Percentiles rank a stretch among this genome's conserved stretches.
Evolutionary conservation across 2,113 vertebrate species (phyloP).

Genomic region (Lampris megalopsis): DNA sequence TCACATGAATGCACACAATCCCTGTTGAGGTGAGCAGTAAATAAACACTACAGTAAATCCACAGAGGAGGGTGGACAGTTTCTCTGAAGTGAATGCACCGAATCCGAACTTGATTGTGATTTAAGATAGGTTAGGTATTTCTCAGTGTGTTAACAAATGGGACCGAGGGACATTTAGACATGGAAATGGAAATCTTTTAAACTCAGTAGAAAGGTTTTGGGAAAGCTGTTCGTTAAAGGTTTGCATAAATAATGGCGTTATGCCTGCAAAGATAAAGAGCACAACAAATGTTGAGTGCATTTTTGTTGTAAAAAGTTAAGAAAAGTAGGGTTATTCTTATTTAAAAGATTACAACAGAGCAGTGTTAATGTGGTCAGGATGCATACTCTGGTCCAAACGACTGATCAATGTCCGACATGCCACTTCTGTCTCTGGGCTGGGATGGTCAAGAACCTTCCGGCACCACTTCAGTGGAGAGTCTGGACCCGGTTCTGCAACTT

Average conservation of each 20-base stretch:
- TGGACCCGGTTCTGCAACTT: slow-evolving; percentile 74
- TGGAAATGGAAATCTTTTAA: not conserved
- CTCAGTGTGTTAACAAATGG: not conserved
- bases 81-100: not conserved
- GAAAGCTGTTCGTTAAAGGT: not conserved
- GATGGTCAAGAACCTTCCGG: slow-evolving; percentile 89
- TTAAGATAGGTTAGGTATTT: not conserved
- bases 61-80: not conserved
- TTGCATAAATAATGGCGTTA: not conserved
- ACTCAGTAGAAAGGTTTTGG: too few species aligned
- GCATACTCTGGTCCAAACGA: slow-evolving; percentile 89
- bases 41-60: slow-evolving; percentile 26
- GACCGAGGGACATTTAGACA: not conserved
- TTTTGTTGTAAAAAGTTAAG: too few species aligned
- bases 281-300: not conserved
- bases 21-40: slow-evolving; percentile 49
- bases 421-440: slow-evolving; percentile 90
- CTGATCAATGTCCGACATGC: slow-evolving; percentile 87
- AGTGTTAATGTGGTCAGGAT: too few species aligned
- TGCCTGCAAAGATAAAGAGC: not conserved
- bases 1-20: slow-evolving; percentile 15
- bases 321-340: too few species aligned
- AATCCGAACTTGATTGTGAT: slow-evolving; percentile 7
- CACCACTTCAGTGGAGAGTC: slow-evolving; percentile 91
- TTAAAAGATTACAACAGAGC: too few species aligned